phyloP scores from a whole-genome alignment of 2,797 vertebrate genomes.

The Epinephelus malabaricus region DNA sequence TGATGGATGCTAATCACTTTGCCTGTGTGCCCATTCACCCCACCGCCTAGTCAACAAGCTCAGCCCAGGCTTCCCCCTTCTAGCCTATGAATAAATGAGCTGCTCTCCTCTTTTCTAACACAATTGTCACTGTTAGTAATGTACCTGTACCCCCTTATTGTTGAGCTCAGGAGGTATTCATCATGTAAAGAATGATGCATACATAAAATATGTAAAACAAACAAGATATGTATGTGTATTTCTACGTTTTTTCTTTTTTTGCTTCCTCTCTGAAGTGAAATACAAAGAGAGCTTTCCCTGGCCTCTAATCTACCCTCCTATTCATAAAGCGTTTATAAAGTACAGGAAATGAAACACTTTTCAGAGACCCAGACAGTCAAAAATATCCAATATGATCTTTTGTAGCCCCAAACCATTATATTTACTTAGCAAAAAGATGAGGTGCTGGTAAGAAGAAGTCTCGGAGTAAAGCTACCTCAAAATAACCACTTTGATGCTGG shows the following conservation, averaged over 20 bases:
- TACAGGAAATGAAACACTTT: conserved; percentile 37
- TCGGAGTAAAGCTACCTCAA: conserved; percentile 21
- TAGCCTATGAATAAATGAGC: conserved; percentile 49
- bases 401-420: conserved; percentile 18
- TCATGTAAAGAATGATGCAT: background rate
- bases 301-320: background rate
- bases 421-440: conserved; percentile 29
- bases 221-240: background rate
- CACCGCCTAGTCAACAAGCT: conserved; percentile 34
- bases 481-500: conserved; percentile 48
- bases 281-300: background rate
- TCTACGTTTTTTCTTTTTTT: background rate
- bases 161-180: background rate
- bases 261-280: conserved; percentile 5
- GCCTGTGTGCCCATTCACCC: conserved; percentile 42
- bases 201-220: background rate
- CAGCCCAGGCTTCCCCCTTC: conserved; percentile 29
- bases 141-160: background rate
- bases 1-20: conserved; percentile 83
- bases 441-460: background rate
- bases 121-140: conserved; percentile 8
- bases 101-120: conserved; percentile 11
- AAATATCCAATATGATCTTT: conserved; percentile 33
- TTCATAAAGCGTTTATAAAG: conserved; percentile 25
- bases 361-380: conserved; percentile 1